phyloP scores from a whole-genome alignment of 2,888 invertebrate genomes.

The Ormyrus thymus region DNA sequence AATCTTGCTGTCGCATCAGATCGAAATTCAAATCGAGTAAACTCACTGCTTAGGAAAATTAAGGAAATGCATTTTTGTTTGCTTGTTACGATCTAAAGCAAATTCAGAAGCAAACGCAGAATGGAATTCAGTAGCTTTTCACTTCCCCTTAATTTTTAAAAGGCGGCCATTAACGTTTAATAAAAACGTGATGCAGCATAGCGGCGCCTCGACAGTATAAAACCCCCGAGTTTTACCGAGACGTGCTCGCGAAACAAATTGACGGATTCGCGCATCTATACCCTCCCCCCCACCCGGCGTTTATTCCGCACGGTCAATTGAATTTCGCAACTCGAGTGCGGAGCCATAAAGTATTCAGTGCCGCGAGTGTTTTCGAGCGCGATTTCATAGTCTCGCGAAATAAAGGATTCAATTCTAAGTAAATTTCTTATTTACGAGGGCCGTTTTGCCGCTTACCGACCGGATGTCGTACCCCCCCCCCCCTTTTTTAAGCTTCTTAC shows the following conservation, averaged over 20 bases:
- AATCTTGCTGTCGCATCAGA: too few species aligned
- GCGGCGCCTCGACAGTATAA: too few species aligned
- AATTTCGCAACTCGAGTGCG: not conserved
- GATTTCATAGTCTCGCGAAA: slow-evolving; percentile 4
- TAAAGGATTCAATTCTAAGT: slow-evolving; percentile 24
- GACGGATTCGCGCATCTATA: slow-evolving; percentile 17
- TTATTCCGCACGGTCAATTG: slow-evolving; percentile 8
- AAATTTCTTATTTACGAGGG: slow-evolving; percentile 22
- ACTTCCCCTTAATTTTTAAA: too few species aligned
- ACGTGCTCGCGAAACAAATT: slow-evolving; percentile 18
- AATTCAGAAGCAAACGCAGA: too few species aligned
- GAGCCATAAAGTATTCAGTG: slow-evolving; percentile 21
- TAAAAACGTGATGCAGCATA: too few species aligned
- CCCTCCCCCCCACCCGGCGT: too few species aligned
- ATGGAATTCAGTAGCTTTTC: too few species aligned
- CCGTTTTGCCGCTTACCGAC: not conserved
- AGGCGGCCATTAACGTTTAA: too few species aligned
- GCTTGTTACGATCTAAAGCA: too few species aligned
- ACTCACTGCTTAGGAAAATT: too few species aligned
- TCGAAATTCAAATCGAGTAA: too few species aligned
- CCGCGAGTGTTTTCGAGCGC: not conserved
- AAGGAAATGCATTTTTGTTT: too few species aligned
- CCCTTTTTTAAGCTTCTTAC: slow-evolving; percentile 18
- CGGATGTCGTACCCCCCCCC: not conserved
- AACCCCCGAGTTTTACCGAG: not conserved